Conservation (phyloP, 1,140 invertebrate genomes). For the Drosophila bocki region DNA sequence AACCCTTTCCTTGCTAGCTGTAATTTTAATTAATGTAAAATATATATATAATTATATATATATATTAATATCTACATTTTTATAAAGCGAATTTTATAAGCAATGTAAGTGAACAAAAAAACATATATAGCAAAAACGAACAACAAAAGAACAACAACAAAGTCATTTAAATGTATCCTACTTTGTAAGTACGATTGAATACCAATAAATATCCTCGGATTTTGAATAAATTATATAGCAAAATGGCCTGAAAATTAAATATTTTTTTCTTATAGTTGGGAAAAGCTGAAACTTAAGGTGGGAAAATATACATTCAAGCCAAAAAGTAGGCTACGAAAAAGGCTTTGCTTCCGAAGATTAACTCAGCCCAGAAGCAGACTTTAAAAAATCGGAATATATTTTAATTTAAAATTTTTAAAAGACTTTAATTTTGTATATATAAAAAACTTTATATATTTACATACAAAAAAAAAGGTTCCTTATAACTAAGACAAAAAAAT, state of each 20-base stretch:
- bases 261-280: neutral
- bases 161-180: conserved; percentile 48
- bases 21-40: conserved; percentile 21
- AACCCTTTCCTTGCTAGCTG: conserved; percentile 1
- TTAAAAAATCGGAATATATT: too few species aligned
- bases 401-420: too few species aligned
- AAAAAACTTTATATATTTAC: conserved; percentile 1
- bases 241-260: neutral
- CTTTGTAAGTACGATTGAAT: conserved; percentile 40
- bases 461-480: conserved; percentile 8
- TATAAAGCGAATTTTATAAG: conserved; percentile 20
- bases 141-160: conserved; percentile 18
- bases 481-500: conserved; percentile 26
- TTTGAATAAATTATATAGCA: conserved; percentile 14
- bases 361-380: too few species aligned
- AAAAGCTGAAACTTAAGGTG: neutral
- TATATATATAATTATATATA: conserved; percentile 19
- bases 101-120: conserved; percentile 17
- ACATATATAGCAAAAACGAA: conserved; percentile 25
- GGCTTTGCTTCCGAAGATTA: too few species aligned
- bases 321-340: neutral
- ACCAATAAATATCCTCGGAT: conserved; percentile 35
- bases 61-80: conserved; percentile 16
- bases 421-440: too few species aligned
- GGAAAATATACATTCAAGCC: neutral